A percentile compares a stretch with the other conserved stretches of the same genome.
Evolutionary conservation across 30 jellyfish, hydroid and myxozoan species (phyloP).

Genomic region (Nemopilema nomurai): DNA sequence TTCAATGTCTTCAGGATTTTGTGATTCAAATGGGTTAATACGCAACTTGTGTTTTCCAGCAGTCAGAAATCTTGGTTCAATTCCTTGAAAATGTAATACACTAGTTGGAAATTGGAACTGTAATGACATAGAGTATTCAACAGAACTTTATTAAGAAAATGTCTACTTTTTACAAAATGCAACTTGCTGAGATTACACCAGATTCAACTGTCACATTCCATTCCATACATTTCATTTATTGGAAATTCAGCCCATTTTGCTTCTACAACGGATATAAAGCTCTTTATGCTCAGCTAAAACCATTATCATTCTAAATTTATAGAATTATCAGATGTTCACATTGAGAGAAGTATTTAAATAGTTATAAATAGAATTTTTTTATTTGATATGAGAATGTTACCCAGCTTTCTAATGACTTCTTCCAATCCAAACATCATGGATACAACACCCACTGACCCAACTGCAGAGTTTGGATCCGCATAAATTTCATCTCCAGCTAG

Average conservation of each 20-base stretch:
- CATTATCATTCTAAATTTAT: no score
- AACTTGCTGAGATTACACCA: no score
- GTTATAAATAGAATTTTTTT: no score
- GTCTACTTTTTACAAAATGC: no score
- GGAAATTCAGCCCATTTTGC: no score
- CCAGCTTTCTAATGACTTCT: conserved; percentile 57
- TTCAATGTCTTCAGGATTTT: conserved; percentile 61
- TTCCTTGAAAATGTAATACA: conserved; percentile 27
- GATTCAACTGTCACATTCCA: no score
- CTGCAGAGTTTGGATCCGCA: conserved; percentile 71
- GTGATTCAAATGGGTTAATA: conserved; percentile 72
- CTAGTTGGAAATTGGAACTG: not conserved
- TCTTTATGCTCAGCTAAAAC: no score
- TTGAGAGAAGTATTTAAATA: no score
- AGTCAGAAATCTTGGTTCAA: conserved; percentile 69
- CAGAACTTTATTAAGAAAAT: no score
- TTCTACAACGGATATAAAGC: no score
- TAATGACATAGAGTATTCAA: not conserved
- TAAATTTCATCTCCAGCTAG: conserved; percentile 86
- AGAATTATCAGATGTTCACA: no score
- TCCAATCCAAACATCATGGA: conserved; percentile 62
- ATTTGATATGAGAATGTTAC: not conserved
- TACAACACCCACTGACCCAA: conserved; percentile 84
- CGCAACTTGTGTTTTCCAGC: conserved; percentile 85
- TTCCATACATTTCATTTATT: no score